phyloP scores from a whole-genome alignment of 2,113 vertebrate species.

The Poecile atricapillus region DNA sequence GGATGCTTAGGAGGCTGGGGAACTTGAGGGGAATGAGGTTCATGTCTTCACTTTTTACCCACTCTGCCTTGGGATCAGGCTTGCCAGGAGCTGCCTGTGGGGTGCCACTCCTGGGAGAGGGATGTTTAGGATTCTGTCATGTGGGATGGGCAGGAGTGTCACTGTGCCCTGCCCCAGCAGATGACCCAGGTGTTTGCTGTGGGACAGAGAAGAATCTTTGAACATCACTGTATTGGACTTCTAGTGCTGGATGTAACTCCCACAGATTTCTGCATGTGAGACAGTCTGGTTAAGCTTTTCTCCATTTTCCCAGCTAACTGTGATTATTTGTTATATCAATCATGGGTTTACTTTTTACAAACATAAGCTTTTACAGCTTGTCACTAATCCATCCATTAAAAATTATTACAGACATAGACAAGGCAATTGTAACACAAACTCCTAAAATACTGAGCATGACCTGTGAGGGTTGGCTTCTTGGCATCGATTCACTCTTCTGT shows the following conservation, averaged over 20 bases:
- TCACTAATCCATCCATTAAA: background rate
- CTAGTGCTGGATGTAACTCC: background rate
- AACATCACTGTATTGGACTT: background rate
- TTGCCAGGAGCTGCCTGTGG: background rate
- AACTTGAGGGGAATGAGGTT: background rate
- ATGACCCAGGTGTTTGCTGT: background rate
- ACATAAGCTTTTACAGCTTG: background rate
- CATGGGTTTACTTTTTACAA: background rate
- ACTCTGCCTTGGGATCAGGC: background rate
- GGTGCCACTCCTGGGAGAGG: background rate
- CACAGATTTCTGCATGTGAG: background rate
- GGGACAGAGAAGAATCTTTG: background rate
- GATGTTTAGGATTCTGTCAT: background rate
- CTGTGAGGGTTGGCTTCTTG: background rate
- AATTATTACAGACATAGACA: background rate
- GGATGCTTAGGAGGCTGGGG: background rate
- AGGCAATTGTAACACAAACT: background rate
- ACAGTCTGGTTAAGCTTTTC: background rate
- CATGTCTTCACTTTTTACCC: background rate
- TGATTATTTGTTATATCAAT: background rate
- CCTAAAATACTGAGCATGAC: background rate
- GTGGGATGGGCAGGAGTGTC: background rate
- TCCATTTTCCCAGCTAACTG: background rate
- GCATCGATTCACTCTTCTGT: background rate
- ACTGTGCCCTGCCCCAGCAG: background rate